Conservation (phyloP, 2,797 vertebrate genomes). For the Hephaestus fuliginosus region DNA sequence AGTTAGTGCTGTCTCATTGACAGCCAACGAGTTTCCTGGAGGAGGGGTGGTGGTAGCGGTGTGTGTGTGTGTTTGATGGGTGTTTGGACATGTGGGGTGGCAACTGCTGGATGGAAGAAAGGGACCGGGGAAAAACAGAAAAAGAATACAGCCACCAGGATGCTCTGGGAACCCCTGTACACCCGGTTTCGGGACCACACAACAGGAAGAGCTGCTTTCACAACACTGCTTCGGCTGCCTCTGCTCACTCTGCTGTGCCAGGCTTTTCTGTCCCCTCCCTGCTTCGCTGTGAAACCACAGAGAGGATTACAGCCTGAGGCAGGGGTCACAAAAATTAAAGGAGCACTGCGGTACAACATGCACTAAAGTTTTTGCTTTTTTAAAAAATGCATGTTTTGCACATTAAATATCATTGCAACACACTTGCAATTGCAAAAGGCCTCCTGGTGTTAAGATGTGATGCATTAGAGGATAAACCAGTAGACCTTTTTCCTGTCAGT, state of each 20-base stretch:
- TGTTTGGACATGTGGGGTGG: slow-evolving; percentile 47
- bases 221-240: slow-evolving; percentile 69
- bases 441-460: background rate
- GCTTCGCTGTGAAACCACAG: slow-evolving; percentile 54
- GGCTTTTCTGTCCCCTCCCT: slow-evolving; percentile 23
- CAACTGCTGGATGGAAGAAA: slow-evolving; percentile 65
- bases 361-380: background rate
- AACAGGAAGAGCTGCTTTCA: slow-evolving; percentile 85
- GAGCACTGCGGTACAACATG: background rate
- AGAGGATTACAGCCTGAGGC: slow-evolving; percentile 32
- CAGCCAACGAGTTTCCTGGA: slow-evolving; percentile 82
- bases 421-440: background rate
- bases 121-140: slow-evolving; percentile 22
- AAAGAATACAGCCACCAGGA: slow-evolving; percentile 68
- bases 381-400: background rate
- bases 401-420: background rate
- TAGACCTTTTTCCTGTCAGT: background rate
- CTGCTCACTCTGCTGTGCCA: slow-evolving; percentile 50
- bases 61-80: slow-evolving; percentile 18
- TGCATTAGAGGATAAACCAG: background rate
- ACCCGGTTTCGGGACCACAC: slow-evolving; percentile 67
- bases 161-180: slow-evolving; percentile 68
- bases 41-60: slow-evolving; percentile 35
- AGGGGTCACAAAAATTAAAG: slow-evolving; percentile 28
- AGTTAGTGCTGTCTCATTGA: slow-evolving; percentile 87